These are phyloP conservation scores for Dromius quadrimaculatus DNA, from an alignment of 2,888 invertebrate species.

Conservation along the genomic window DNA sequence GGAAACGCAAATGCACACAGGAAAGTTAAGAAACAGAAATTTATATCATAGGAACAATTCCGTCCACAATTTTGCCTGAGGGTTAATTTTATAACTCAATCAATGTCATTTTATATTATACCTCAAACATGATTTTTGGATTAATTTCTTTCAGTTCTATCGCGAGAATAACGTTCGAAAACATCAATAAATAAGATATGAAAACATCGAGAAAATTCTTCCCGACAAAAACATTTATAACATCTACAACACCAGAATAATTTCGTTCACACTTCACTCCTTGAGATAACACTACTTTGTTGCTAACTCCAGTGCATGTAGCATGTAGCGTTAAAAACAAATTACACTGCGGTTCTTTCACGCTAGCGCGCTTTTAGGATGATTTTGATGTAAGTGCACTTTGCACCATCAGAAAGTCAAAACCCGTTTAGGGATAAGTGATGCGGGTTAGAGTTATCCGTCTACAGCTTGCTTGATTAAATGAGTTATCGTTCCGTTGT, in stretches of 20 bases:
- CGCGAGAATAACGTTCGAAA: no score
- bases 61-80: no score
- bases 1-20: no score
- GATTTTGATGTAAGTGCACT: constrained; percentile 42
- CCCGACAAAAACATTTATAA: constrained; percentile 18
- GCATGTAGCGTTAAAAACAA: constrained; percentile 45
- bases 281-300: constrained; percentile 4
- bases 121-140: no score
- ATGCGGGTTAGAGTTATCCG: constrained; percentile 44
- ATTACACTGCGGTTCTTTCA: constrained; percentile 48
- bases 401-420: background rate
- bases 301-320: constrained; percentile 14
- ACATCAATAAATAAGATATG: constrained; percentile 24
- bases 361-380: constrained; percentile 38
- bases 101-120: no score
- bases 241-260: constrained; percentile 17
- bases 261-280: constrained; percentile 5
- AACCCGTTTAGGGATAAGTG: constrained; percentile 33
- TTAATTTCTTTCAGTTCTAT: no score
- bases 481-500: constrained; percentile 31
- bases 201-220: constrained; percentile 7
- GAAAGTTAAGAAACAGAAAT: no score
- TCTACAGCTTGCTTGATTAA: constrained; percentile 33
- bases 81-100: no score
- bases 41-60: no score